Evolutionary conservation across 35 echinoderm and acorn worm species (phyloP).

Genomic region (Amphiura filiformis): DNA sequence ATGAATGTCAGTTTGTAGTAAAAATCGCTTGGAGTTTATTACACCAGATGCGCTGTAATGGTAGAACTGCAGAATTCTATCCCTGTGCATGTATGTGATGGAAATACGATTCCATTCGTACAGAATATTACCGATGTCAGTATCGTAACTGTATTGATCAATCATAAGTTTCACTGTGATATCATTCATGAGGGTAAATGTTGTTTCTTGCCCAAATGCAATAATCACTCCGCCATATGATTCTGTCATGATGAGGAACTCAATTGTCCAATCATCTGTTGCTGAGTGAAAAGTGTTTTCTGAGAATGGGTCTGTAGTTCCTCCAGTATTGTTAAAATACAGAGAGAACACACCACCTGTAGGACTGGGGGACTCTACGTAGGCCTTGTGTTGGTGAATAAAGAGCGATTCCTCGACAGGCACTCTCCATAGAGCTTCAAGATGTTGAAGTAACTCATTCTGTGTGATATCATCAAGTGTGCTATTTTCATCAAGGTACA

Average conservation of each 20-base stretch:
- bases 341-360: conserved; percentile 64
- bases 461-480: conserved; percentile 43
- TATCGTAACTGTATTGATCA: conserved; percentile 46
- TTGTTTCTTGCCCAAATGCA: conserved; percentile 52
- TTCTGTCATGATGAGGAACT: conserved; percentile 51
- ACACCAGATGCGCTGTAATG: conserved; percentile 27
- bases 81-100: conserved; percentile 15
- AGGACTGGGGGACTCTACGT: conserved; percentile 29
- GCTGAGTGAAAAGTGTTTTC: not conserved
- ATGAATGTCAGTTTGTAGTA: not conserved
- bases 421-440: conserved; percentile 62
- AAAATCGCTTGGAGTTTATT: conserved; percentile 19
- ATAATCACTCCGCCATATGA: conserved; percentile 57
- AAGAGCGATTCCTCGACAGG: conserved; percentile 57
- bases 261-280: conserved; percentile 46
- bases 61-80: conserved; percentile 42
- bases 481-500: conserved; percentile 4
- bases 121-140: conserved; percentile 40
- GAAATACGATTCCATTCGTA: conserved; percentile 65
- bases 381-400: conserved; percentile 35
- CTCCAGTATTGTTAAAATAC: conserved; percentile 49
- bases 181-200: conserved; percentile 60
- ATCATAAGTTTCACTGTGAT: conserved; percentile 37
- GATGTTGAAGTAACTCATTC: conserved; percentile 24
- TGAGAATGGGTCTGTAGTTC: conserved; percentile 39